phyloP scores from a whole-genome alignment of 1,140 invertebrate species.

The Agrilus planipennis region DNA sequence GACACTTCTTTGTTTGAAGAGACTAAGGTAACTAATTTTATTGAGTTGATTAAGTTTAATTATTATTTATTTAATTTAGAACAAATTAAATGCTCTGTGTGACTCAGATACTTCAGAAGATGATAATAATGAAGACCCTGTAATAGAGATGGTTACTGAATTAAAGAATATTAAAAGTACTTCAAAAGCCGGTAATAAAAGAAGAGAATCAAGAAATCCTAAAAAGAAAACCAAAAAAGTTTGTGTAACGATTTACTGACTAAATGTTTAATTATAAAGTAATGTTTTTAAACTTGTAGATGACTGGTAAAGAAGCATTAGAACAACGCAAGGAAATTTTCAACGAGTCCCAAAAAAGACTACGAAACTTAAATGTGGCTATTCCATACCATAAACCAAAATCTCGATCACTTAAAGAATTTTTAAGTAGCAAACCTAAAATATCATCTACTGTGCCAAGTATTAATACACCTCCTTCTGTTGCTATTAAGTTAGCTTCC shows the following conservation, averaged over 20 bases:
- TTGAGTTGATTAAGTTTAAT: neutral
- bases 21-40: neutral
- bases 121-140: slow-evolving; percentile 8
- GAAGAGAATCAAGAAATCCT: neutral
- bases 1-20: neutral
- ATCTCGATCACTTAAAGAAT: slow-evolving; percentile 58
- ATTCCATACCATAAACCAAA: slow-evolving; percentile 70
- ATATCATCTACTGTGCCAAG: slow-evolving; percentile 13
- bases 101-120: slow-evolving; percentile 22
- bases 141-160: slow-evolving; percentile 6
- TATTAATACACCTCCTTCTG: slow-evolving; percentile 20
- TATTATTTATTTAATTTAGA: slow-evolving; percentile 2
- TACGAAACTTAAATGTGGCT: slow-evolving; percentile 53
- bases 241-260: neutral
- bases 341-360: slow-evolving; percentile 51
- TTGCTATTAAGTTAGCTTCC: slow-evolving; percentile 40
- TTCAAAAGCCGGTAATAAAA: slow-evolving; percentile 5
- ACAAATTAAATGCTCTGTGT: slow-evolving; percentile 17
- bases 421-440: slow-evolving; percentile 39
- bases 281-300: slow-evolving; percentile 23
- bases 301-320: slow-evolving; percentile 43
- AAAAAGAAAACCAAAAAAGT: slow-evolving; percentile 6
- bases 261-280: slow-evolving; percentile 1
- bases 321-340: slow-evolving; percentile 43
- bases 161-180: slow-evolving; percentile 10